phyloP scores from a whole-genome alignment of 92 coral and sea anemone genomes.

The Chrysogorgia sp. region DNA sequence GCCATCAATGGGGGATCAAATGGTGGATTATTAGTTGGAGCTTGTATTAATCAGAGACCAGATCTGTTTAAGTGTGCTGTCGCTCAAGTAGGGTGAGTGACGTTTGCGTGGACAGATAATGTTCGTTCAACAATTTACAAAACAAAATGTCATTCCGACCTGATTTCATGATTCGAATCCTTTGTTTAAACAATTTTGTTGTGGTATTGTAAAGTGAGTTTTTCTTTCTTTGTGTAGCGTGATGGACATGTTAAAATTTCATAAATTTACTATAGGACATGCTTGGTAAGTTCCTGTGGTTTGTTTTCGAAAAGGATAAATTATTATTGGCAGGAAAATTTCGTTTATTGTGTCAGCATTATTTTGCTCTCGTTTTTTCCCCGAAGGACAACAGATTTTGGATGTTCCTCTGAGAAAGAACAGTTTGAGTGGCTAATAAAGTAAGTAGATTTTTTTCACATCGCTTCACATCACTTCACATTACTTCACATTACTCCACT shows the following conservation, averaged over 20 bases:
- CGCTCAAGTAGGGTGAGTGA: constrained; percentile 94
- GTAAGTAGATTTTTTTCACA: constrained; percentile 59
- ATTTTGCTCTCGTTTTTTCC: not conserved
- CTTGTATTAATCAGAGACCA: constrained; percentile 94
- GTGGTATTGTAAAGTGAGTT: not conserved
- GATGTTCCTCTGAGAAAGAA: constrained; percentile 88
- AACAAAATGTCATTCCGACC: too few species aligned
- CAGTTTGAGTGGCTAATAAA: constrained; percentile 92
- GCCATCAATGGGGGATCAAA: constrained; percentile 96
- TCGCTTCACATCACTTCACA: not conserved
- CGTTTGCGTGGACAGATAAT: not conserved
- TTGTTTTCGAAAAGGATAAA: not conserved
- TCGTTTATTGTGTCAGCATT: not conserved
- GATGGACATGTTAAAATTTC: constrained; percentile 97
- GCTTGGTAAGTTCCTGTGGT: constrained; percentile 77
- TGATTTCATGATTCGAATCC: too few species aligned
- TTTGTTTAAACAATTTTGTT: not conserved
- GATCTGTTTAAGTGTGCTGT: constrained; percentile 90
- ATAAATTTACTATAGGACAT: constrained; percentile 97
- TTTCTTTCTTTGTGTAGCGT: constrained; percentile 61
- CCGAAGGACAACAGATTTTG: constrained; percentile 95
- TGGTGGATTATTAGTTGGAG: constrained; percentile 94
- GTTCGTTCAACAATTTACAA: not conserved
- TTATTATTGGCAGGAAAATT: not conserved
- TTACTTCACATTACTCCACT: constrained; percentile 16